These are phyloP conservation scores for Villa cingulata DNA, from an alignment of 2,888 invertebrate genomes.

Conservation along the genomic window DNA sequence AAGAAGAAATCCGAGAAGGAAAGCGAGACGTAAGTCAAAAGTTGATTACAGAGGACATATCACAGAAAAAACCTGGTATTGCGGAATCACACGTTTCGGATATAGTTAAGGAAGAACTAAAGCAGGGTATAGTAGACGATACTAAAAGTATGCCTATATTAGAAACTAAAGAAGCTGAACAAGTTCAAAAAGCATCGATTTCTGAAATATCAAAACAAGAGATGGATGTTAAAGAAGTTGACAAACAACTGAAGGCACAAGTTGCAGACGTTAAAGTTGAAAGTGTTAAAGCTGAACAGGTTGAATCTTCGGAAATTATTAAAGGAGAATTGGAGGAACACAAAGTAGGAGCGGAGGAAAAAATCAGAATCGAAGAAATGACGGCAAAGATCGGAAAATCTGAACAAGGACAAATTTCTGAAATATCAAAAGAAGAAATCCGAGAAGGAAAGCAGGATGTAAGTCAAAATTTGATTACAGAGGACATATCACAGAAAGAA, in stretches of 20 bases:
- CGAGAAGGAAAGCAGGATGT: background rate
- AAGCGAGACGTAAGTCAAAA: too few relatives aligned
- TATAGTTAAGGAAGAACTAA: too few relatives aligned
- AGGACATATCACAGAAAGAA: conserved; percentile 1
- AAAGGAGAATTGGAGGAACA: conserved; percentile 10
- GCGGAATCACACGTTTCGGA: too few relatives aligned
- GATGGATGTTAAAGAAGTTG: conserved; percentile 5
- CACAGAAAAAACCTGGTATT: too few relatives aligned
- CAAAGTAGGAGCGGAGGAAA: conserved; percentile 14
- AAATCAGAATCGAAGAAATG: conserved; percentile 11
- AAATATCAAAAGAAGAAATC: conserved; percentile 9
- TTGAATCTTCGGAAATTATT: conserved; percentile 7
- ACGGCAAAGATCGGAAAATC: conserved; percentile 8
- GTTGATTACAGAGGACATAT: too few relatives aligned
- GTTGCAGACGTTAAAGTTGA: conserved; percentile 9
- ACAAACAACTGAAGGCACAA: conserved; percentile 1
- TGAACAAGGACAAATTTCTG: conserved; percentile 6
- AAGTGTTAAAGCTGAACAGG: background rate
- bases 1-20: background rate
- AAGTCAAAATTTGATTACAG: conserved; percentile 5
- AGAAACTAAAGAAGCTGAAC: background rate
- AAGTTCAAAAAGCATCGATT: conserved; percentile 7
- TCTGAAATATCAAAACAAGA: background rate
- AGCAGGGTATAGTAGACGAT: too few relatives aligned
- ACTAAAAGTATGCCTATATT: background rate